phyloP scores from a whole-genome alignment of 2,888 invertebrate genomes.

The Platerodrilus igneus region DNA sequence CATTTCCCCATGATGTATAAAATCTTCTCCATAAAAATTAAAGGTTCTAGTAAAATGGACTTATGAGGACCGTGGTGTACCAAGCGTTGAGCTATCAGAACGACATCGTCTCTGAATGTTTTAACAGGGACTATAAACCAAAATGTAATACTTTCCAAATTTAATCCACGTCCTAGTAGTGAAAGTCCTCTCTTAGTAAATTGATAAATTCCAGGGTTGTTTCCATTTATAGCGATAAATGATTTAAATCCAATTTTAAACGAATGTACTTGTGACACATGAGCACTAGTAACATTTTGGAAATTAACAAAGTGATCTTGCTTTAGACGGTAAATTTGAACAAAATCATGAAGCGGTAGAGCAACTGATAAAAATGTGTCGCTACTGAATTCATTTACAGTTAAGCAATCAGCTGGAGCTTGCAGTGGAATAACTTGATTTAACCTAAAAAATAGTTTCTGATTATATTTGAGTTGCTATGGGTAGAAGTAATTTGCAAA shows the following conservation, averaged over 20 bases:
- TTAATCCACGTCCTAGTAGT: constrained; percentile 30
- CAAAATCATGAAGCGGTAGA: neutral
- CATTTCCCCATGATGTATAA: constrained; percentile 44
- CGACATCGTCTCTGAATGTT: constrained; percentile 47
- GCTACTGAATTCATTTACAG: constrained; percentile 31
- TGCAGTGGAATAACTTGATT: constrained; percentile 35
- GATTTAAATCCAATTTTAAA: constrained; percentile 43
- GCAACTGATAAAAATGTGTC: constrained; percentile 33
- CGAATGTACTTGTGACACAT: constrained; percentile 35
- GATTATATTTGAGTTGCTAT: constrained; percentile 9
- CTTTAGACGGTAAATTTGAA: constrained; percentile 36
- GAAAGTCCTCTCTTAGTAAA: constrained; percentile 34
- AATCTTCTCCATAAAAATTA: constrained; percentile 40
- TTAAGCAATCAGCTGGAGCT: constrained; percentile 32
- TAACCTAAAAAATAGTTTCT: constrained; percentile 29
- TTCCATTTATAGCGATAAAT: constrained; percentile 43
- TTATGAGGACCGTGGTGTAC: constrained; percentile 37
- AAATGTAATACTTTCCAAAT: constrained; percentile 37
- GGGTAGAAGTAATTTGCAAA: constrained; percentile 4
- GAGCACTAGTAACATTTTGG: constrained; percentile 33
- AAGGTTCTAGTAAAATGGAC: constrained; percentile 36
- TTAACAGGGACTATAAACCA: constrained; percentile 43
- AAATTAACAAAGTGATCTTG: constrained; percentile 32
- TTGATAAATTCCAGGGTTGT: constrained; percentile 38
- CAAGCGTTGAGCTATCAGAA: constrained; percentile 45